Percentiles rank a stretch among this genome's conserved stretches.
phyloP scores from a whole-genome alignment of 2,113 vertebrate genomes.

The Brachyhypopomus occidentalis region DNA sequence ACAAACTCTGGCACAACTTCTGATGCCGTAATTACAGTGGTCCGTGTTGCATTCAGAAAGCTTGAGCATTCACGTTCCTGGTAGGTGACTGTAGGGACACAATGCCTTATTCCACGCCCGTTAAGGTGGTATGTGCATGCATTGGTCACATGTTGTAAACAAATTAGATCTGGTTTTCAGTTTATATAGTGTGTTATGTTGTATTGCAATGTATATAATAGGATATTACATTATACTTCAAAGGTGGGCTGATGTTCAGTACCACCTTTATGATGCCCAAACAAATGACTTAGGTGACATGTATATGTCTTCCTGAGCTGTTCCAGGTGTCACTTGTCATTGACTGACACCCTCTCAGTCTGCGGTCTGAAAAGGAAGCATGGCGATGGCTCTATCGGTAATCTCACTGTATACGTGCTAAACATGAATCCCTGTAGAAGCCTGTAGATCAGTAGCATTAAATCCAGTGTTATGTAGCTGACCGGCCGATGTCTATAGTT shows the following conservation, averaged over 20 bases:
- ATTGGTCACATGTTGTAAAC: not conserved
- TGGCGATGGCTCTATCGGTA: not conserved
- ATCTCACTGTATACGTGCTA: not conserved
- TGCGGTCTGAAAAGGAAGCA: not conserved
- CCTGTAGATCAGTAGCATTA: too few relatives aligned
- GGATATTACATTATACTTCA: too few relatives aligned
- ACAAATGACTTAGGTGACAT: too few relatives aligned
- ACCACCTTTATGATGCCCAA: not conserved
- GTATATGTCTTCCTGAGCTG: too few relatives aligned
- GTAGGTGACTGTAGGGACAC: not conserved
- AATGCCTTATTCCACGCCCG: not conserved
- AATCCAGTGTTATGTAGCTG: too few relatives aligned
- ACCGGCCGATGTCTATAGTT: too few relatives aligned
- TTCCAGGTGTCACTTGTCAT: too few relatives aligned
- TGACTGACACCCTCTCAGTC: not conserved
- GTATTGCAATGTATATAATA: not conserved
- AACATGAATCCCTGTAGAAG: too few relatives aligned
- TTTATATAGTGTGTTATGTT: not conserved
- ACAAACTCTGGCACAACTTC: conserved; percentile 18
- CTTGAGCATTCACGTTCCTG: not conserved
- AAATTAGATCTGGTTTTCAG: not conserved
- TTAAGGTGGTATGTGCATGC: not conserved
- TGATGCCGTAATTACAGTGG: not conserved
- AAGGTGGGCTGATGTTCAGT: not conserved
- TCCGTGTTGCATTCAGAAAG: not conserved